These are phyloP conservation scores for Hydrophis major DNA, from an alignment of 2,797 vertebrate species.

Conservation along the genomic window DNA sequence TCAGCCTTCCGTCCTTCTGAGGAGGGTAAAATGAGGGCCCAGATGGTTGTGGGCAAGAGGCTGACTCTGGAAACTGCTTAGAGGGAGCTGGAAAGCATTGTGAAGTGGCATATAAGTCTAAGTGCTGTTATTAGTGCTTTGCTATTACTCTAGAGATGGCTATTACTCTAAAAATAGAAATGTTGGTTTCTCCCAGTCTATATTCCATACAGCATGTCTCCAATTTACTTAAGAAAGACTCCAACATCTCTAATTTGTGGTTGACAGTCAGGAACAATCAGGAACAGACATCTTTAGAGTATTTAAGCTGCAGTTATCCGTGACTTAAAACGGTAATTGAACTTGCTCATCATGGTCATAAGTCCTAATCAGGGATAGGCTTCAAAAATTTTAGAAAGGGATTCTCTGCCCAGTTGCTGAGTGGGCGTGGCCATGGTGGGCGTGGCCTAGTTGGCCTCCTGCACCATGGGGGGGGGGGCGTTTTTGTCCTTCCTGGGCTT, in stretches of 20 bases:
- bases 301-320: neutral
- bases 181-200: neutral
- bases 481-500: too few relatives aligned
- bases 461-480: too few relatives aligned
- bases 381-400: too few relatives aligned
- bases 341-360: neutral
- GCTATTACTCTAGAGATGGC: neutral
- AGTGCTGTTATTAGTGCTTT: neutral
- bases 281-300: neutral
- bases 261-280: neutral
- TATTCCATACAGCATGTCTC: neutral
- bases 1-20: accelerated
- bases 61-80: neutral
- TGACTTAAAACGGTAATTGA: neutral
- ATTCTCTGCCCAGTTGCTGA: too few relatives aligned
- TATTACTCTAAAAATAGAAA: neutral
- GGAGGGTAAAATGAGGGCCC: neutral
- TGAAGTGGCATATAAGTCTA: neutral
- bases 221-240: neutral
- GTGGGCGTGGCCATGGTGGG: too few relatives aligned
- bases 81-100: neutral
- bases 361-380: neutral
- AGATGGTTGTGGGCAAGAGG: neutral
- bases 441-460: too few relatives aligned
- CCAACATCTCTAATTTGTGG: neutral